Percentiles rank a stretch among this genome's conserved stretches.
phyloP scores from a whole-genome alignment of 2,113 vertebrate species.

The Charadrius vociferus region DNA sequence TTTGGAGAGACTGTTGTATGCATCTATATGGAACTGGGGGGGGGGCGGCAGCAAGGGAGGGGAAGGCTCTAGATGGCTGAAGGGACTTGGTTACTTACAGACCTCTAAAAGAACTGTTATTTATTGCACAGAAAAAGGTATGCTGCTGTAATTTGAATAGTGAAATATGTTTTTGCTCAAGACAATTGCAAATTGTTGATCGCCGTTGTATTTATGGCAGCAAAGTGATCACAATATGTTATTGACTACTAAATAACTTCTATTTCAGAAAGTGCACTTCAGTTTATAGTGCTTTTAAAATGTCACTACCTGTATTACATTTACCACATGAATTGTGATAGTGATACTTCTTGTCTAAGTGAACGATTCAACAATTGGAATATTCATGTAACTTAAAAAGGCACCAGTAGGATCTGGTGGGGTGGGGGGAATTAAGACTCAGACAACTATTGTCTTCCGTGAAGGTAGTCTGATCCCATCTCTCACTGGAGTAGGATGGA shows the following conservation, averaged over 20 bases:
- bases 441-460: not conserved
- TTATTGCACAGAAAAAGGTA: not conserved
- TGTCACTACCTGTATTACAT: not conserved
- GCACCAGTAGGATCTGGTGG: not conserved
- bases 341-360: not conserved
- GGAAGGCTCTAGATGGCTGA: not conserved
- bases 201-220: not conserved
- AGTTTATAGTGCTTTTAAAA: not conserved
- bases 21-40: not conserved
- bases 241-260: not conserved
- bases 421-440: not conserved
- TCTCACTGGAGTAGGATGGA: not conserved
- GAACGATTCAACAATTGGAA: not conserved
- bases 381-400: not conserved
- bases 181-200: not conserved
- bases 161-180: not conserved
- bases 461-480: not conserved
- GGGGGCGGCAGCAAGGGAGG: not conserved
- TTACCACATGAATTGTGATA: not conserved
- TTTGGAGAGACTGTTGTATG: not conserved
- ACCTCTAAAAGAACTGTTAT: not conserved
- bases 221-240: not conserved
- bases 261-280: not conserved
- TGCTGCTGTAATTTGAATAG: not conserved
- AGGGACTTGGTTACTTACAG: not conserved